Evolutionary conservation across 2,888 invertebrate species (phyloP).

Genomic region (Meliscaeva auricollis): DNA sequence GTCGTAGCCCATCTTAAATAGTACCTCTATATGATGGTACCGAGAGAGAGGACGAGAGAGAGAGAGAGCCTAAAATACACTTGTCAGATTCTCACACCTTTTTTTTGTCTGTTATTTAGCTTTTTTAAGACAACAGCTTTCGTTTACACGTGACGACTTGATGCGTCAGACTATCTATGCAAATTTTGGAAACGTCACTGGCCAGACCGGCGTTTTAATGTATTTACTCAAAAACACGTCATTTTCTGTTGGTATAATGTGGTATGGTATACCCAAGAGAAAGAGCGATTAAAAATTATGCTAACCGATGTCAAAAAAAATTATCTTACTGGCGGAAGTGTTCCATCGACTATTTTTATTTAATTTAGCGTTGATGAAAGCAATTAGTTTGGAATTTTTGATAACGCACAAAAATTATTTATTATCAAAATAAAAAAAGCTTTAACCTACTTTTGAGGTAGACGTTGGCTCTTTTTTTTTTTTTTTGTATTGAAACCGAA

Average conservation of each 20-base stretch:
- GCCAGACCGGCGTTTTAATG: slow-evolving; percentile 23
- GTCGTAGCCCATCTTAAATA: slow-evolving; percentile 87
- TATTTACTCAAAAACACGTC: slow-evolving; percentile 51
- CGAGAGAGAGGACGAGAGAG: background rate
- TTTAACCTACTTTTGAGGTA: slow-evolving; percentile 3
- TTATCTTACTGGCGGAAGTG: slow-evolving; percentile 14
- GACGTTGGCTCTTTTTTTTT: slow-evolving; percentile 1
- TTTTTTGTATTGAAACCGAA: background rate
- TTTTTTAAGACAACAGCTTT: background rate
- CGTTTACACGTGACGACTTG: background rate
- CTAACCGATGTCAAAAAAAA: slow-evolving; percentile 48
- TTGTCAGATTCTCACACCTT: slow-evolving; percentile 30
- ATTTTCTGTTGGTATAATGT: slow-evolving; percentile 49
- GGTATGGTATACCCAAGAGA: background rate
- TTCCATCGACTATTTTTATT: background rate
- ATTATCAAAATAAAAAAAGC: background rate
- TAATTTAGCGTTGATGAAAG: background rate
- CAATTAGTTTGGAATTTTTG: slow-evolving; percentile 14
- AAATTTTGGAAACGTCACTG: slow-evolving; percentile 24
- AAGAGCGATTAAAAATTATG: slow-evolving; percentile 33
- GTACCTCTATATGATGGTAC: background rate
- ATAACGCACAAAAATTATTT: slow-evolving; percentile 29
- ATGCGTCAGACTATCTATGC: slow-evolving; percentile 24
- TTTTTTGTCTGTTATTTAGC: background rate
- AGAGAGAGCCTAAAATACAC: background rate